Base-by-base conservation (phyloP, 2,113 vertebrate species). In the Gallinago undulata region DNA sequence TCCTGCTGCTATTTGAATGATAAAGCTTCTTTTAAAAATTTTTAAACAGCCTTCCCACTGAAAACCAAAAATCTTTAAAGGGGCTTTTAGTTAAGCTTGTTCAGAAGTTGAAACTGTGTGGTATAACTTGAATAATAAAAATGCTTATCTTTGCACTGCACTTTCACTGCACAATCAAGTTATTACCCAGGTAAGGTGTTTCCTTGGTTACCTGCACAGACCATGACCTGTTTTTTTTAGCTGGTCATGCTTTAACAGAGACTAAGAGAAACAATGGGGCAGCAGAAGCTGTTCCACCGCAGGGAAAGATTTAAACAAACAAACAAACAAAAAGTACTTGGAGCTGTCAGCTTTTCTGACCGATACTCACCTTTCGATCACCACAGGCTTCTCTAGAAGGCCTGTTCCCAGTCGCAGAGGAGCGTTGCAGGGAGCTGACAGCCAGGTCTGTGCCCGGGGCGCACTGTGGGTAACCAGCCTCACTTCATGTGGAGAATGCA, bases 41-140 rank as follows among this genome's bases (percentile, higher is more conserved):
- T 73, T 56, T 82, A 43, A 82, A 73, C 14, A 15, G 33, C n/a
- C 72, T 56, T 89, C 64, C 23, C 66, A 84, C 86, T 85, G 78
- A 67, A 95, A 85, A 70, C 28, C 10, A 45, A 47, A 76, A 74
- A 85, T 55, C 51, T 78, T 79, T 56, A 79, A 60, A 69, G 28
- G 60, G 62, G 41, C 23, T 87, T 87, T 74, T 83, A 77, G 82
- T 62, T 77, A 41, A 55, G 55, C 53, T 59, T 57, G 25, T 85
- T 92, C 45, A 84, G 84, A 70, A 93, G 72, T 53, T 84, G 55
- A 62, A 84, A 68, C 33, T 50, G 25, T 84, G 72, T 53, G 45
- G 30, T 68, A 73, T 69, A 90, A 80, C 67, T 27, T 35, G 25
- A 94, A 83, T 85, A 85, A 97, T 55, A 97, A 96, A 97, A 94